Evolutionary conservation across 2,113 vertebrate genomes (phyloP), one percentile per base, ranked within the genome.

Genomic region (Tenebrosternarchus preto): DNA sequence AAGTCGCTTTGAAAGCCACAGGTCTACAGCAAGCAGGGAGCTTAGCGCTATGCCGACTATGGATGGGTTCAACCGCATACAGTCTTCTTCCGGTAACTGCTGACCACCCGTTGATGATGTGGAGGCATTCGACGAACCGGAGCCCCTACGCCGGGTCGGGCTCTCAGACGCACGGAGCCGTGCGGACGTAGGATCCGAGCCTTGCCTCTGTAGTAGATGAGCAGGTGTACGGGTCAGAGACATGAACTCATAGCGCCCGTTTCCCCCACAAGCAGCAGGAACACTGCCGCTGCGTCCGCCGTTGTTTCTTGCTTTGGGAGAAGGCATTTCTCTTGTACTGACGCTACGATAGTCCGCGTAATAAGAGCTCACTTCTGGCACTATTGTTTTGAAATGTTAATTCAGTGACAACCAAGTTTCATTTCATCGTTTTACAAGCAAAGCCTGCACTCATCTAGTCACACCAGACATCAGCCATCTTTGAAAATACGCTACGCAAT

Each of bases 1-100:
- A 70, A 99, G 92, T 71, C 92, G 93, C 91, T 98, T 98, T 84
- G 97, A 97, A 64, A 98, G 91, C 96, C 96, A 97, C 84, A 99
- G 92, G 92, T 99, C 98, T 77, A 97, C 90, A 86, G 97, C 98
- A 73, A 98, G 92, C 84, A 99, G 88, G 2, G 96, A 98, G 89
- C 96, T 95, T 77, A 99, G 91, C 56, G 97, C 96, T 20, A 98
- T 97, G 69, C 92, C 94, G 83, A 95, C 6, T 80, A 98, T 92
- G 20, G 97, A 97, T 0, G 96, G 96, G 88, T 98, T 98, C 59
- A 99, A 90, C 83, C 93, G 94, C 86, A 98, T 95, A 31, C 95
- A 95, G 89, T 95, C 95, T 85, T 97, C 96, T 22, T 99, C 96
- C 0, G 94, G 92, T 76, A 90, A 87, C 72, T 85, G 89, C 78